Conservation (phyloP, 2,888 invertebrate genomes). For the Eupsilia transversa region DNA sequence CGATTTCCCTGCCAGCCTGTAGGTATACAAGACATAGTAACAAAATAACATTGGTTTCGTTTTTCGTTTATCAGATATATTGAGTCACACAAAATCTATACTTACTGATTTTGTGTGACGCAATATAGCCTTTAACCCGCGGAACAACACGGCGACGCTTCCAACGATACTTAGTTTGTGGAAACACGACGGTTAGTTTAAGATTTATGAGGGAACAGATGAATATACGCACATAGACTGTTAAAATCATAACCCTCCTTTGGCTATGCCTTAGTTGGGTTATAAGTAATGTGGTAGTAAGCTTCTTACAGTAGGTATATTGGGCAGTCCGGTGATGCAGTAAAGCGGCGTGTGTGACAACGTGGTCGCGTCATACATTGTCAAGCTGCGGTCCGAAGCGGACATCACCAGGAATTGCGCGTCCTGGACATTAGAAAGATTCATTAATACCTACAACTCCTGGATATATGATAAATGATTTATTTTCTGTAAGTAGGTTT, state of each 20-base stretch:
- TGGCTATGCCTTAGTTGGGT: background rate
- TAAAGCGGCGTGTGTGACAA: conserved; percentile 90
- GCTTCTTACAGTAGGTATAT: conserved; percentile 88
- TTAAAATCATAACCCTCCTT: background rate
- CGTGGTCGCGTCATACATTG: conserved; percentile 91
- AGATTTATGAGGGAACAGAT: background rate
- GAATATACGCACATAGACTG: background rate
- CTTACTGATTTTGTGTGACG: background rate
- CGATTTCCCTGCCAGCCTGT: too few relatives aligned
- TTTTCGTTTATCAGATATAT: background rate
- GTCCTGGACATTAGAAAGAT: conserved; percentile 77
- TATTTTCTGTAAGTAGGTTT: too few relatives aligned
- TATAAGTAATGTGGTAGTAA: background rate
- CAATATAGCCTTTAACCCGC: background rate
- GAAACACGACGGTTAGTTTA: background rate
- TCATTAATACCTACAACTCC: background rate
- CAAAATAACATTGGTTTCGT: background rate
- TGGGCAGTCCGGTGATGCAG: conserved; percentile 90
- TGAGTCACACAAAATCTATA: too few relatives aligned
- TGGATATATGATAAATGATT: too few relatives aligned
- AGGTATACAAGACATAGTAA: background rate
- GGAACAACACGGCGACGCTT: background rate
- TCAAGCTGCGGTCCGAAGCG: conserved; percentile 91
- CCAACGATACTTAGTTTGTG: background rate
- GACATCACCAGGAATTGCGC: conserved; percentile 89